Base-by-base conservation (phyloP, 2,888 invertebrate species). In the Drosophila gaucha region DNA sequence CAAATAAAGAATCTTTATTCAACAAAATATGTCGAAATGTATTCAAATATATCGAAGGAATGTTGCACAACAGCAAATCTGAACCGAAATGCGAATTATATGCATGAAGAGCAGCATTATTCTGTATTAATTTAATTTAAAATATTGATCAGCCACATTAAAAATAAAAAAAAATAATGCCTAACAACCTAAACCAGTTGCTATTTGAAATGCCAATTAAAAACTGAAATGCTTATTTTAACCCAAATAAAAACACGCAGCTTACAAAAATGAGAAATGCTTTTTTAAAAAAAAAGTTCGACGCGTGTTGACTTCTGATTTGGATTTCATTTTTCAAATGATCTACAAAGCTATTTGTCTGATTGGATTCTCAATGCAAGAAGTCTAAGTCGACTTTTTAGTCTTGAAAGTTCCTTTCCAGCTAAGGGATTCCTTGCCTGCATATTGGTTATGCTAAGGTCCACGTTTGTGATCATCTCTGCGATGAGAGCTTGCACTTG, bases 121-220 rank as follows among this genome's bases (percentile, higher is more conserved):
- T 22, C 3, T 3, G 2, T 22, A 22, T 1, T 24, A 41, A 41
- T 24, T 24, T 24, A 1, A 43, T 16, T 6, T 1, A 2, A n/a
- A 30, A 20, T 30, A 18, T 44, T 30, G n/a, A 22, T n/a, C 10
- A 36, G 18, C 16, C 18, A 10, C 10, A 36, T 10, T 3, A 26
- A 31, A 26, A 16, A 3, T 4, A n/a, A 4, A 36, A 50, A 69
- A 58, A 44, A 16, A 44, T 24, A 30, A 50, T 24, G 49, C 22
- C 28, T 30, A 63, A 41, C 44, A 49, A 44, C 59, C 10, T 10
- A 85, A 82, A 82, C 86, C 76, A 62, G 88, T 87, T 87, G 66
- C 44, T 30, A 47, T 56, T 65, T 67, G 8, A 66, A 62, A 55
- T 74, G 50, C 47, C 43, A 70, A 58, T 68, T 69, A 52, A 35